Evolutionary conservation across 2,888 invertebrate species (phyloP).

Genomic region (Pristionchus mayeri): DNA sequence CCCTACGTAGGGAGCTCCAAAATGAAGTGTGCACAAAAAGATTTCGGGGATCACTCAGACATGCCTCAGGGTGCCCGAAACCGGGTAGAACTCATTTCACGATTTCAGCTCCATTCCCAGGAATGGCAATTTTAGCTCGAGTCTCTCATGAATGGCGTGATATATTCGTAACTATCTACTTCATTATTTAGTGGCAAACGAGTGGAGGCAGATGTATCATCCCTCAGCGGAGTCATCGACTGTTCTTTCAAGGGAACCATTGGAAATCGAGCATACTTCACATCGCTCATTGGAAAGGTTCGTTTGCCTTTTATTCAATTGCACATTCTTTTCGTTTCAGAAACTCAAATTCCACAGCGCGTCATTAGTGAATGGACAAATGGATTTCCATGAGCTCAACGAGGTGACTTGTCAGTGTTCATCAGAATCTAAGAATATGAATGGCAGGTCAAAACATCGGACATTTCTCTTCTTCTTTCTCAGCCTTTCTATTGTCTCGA

Average conservation of each 20-base stretch:
- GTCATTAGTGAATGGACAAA: background rate
- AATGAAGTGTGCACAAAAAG: no score
- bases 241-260: slow-evolving; percentile 17
- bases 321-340: background rate
- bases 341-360: background rate
- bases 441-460: background rate
- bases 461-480: background rate
- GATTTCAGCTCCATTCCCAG: no score
- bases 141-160: no score
- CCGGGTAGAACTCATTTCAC: no score
- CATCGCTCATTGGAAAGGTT: background rate
- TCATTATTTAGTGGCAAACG: background rate
- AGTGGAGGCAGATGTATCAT: background rate
- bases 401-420: background rate
- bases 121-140: no score
- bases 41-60: no score
- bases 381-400: slow-evolving; percentile 3
- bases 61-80: no score
- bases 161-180: background rate
- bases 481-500: slow-evolving; percentile 24
- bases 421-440: background rate
- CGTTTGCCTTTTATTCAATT: no score
- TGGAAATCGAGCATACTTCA: slow-evolving; percentile 8
- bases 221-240: background rate
- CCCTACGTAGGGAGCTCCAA: no score